A percentile compares a stretch with the other conserved stretches of the same genome.
phyloP scores from a whole-genome alignment of 1,140 invertebrate species.

The Brachionus asplanchnoidis region DNA sequence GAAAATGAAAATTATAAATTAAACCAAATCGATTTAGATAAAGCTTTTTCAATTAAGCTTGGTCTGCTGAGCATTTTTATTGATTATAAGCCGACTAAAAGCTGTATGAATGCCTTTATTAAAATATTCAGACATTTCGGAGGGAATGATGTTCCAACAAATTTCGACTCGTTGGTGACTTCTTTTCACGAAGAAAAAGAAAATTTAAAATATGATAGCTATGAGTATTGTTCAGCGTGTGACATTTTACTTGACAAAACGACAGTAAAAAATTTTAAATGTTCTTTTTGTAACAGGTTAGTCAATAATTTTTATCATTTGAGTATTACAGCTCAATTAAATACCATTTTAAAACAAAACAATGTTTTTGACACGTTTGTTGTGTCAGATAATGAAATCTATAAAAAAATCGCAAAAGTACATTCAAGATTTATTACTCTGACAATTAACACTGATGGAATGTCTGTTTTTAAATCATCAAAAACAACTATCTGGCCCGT shows the following conservation, averaged over 20 bases:
- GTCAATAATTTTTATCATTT: not conserved
- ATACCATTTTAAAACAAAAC: not conserved
- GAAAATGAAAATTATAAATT: not conserved
- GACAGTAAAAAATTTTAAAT: not conserved
- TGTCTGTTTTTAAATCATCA: conserved; percentile 4
- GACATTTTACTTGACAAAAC: not conserved
- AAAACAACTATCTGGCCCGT: conserved; percentile 10
- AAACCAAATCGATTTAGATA: not conserved
- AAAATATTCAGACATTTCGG: not conserved
- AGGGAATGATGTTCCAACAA: not conserved
- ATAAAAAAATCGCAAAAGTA: not conserved
- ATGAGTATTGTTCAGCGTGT: not conserved
- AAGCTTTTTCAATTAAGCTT: not conserved
- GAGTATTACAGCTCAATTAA: not conserved
- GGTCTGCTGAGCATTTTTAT: not conserved
- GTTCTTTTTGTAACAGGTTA: not conserved
- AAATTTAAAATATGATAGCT: not conserved
- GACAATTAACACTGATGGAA: conserved; percentile 1
- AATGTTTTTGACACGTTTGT: not conserved
- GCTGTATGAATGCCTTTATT: not conserved
- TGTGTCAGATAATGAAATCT: not conserved
- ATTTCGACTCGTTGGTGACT: not conserved
- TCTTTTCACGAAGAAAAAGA: not conserved
- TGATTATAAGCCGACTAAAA: conserved; percentile 2
- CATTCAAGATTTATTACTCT: not conserved